Evolutionary conservation across 2,113 vertebrate species (phyloP).

Genomic region (Fregata magnificens): DNA sequence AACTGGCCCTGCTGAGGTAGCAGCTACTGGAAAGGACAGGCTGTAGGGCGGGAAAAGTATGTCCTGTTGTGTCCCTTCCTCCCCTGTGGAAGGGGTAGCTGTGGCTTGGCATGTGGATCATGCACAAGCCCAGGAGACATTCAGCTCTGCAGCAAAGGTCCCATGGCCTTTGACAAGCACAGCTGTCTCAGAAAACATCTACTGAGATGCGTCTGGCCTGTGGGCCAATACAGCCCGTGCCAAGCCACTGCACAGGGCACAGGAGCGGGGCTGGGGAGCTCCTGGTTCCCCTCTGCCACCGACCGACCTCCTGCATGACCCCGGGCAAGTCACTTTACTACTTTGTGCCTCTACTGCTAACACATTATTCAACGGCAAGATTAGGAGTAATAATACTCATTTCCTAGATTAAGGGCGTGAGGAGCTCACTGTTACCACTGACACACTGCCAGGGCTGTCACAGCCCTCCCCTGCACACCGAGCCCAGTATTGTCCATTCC

Average conservation of each 20-base stretch:
- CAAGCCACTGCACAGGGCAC: accelerated
- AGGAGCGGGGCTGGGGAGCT: neutral
- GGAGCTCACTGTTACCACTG: neutral
- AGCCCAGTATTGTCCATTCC: neutral
- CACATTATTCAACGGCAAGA: neutral
- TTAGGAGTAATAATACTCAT: neutral
- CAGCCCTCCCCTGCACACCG: neutral
- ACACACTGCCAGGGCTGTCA: neutral
- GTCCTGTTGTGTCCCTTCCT: neutral
- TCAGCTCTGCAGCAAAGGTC: neutral
- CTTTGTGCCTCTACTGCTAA: neutral
- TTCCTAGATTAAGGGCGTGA: neutral
- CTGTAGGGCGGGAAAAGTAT: neutral
- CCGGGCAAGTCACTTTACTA: neutral
- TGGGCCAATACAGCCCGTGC: neutral
- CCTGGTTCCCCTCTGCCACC: neutral
- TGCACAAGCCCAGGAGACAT: neutral
- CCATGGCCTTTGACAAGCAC: neutral
- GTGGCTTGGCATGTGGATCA: neutral
- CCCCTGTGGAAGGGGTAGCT: accelerated
- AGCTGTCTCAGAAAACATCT: neutral
- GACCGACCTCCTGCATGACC: neutral
- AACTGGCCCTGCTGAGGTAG: neutral
- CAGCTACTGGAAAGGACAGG: neutral
- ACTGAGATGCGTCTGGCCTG: neutral